Base-by-base conservation (phyloP, 2,888 invertebrate genomes). In the Eustalomyia histrio region DNA sequence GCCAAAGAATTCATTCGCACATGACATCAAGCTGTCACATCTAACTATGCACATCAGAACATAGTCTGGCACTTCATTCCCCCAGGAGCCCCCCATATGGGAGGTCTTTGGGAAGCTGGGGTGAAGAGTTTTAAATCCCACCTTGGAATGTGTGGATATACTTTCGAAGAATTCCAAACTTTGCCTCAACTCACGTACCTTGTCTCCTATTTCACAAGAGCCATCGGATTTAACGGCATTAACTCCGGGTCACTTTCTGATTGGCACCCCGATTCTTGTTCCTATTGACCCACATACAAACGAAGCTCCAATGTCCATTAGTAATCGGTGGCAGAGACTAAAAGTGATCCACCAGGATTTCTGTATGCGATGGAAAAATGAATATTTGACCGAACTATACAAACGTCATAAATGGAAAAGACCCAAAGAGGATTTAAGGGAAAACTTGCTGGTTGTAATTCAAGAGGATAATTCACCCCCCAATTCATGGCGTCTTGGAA, bases 331-430 rank as follows among this genome's bases (percentile, higher is more conserved):
- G 73, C 65, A 65, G 17, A 16, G 52, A 9, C 29, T 52, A 2
- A 65, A 74, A 10, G 7, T 24, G 10, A 52, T 65, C 1, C 47
- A 74, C 16, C 58, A 65, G 58, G 33, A 65, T 7, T 63, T 50
- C 24, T 50, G 63, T 14, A 16, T n/a, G 1, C 16, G 53, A 10
- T 67, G 35, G 67, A 67, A 67, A 24, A 63, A 63, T 29, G 63
- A 63, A 12, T 63, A 63, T n/a, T 9, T 63, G n/a, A 63, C 21
- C 16, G 47, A 72, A 47, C 43, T 64, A 1, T 12, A 47, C 1
- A 74, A 65, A 21, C 43, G 73, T 14, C 9, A 24, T 12, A 74
- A 74, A 16, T 74, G 73, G 73, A 29, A 57, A 50, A 43, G 21
- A 14, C 43, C n/a, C n/a, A n/a, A n/a, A n/a, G n/a, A n/a, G n/a